A percentile compares a stretch with the other conserved stretches of the same genome.
Conservation (phyloP, 2,113 vertebrate genomes). For the Anhinga rufa region DNA sequence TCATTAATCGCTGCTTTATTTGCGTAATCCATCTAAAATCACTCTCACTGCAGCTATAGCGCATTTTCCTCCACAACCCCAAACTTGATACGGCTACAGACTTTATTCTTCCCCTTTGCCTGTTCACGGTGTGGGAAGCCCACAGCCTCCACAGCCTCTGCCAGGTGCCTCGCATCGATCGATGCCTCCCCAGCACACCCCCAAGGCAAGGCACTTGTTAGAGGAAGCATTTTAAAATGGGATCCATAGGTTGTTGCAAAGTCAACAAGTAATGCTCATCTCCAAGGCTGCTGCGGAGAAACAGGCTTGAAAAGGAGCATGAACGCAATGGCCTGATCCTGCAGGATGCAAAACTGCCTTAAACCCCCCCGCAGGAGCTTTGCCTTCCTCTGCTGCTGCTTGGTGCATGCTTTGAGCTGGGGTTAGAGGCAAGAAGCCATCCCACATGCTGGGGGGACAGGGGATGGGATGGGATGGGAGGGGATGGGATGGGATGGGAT, state of each 20-base stretch:
- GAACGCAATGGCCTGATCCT: not conserved
- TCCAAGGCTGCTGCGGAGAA: not conserved
- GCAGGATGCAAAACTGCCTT: not conserved
- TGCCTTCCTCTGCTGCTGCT: not conserved
- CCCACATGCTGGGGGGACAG: not conserved
- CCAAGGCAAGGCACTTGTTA: not conserved
- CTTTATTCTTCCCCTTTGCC: not conserved
- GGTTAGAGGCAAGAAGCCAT: not conserved
- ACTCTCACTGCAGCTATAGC: not conserved
- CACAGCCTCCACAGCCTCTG: not conserved
- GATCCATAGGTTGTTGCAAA: not conserved
- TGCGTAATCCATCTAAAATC: conserved; percentile 51
- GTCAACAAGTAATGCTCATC: not conserved
- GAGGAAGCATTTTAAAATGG: conserved; percentile 28
- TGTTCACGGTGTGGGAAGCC: not conserved
- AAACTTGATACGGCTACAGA: not conserved
- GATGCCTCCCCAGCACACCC: not conserved
- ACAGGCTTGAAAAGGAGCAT: not conserved
- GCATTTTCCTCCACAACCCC: not conserved
- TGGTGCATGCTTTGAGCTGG: not conserved
- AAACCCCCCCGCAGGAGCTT: not conserved
- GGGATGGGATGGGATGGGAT: not conserved
- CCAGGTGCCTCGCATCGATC: not conserved
- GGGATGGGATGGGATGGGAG: not conserved
- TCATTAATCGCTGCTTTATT: conserved; percentile 65